Percentiles rank a stretch among this genome's conserved stretches.
These are phyloP conservation scores for Cacatua alba DNA, from an alignment of 2,113 vertebrate species.

Conservation along the genomic window DNA sequence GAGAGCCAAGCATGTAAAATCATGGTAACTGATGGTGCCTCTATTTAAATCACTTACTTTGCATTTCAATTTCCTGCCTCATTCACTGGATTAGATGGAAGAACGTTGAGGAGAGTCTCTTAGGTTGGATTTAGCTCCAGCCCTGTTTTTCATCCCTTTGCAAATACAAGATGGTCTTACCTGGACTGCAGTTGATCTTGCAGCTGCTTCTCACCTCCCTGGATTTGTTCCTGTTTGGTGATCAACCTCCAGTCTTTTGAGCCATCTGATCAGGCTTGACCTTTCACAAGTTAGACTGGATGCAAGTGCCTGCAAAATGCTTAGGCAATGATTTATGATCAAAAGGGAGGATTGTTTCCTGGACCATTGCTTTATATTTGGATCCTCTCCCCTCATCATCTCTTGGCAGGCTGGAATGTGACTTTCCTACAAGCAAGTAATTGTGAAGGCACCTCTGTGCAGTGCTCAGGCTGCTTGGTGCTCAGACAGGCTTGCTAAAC, in stretches of 20 bases:
- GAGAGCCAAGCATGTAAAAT: neutral
- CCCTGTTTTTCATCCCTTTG: slow-evolving; percentile 15
- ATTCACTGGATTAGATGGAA: neutral
- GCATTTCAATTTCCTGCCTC: slow-evolving; percentile 4
- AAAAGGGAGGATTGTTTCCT: neutral
- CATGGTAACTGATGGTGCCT: neutral
- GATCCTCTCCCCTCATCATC: neutral
- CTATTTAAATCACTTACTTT: neutral
- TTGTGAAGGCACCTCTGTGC: neutral
- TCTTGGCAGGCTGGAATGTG: neutral
- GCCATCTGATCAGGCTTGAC: slow-evolving; percentile 31
- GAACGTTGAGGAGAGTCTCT: neutral
- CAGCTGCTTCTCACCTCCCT: neutral
- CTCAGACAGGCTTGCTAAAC: neutral
- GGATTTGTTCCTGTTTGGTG: neutral
- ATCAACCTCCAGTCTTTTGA: neutral
- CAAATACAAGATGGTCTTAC: neutral
- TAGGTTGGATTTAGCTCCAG: slow-evolving; percentile 43
- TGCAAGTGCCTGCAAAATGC: neutral
- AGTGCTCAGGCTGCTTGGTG: neutral
- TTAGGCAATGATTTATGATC: neutral
- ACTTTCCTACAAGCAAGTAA: neutral
- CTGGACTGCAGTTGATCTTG: neutral
- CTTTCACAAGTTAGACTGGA: neutral
- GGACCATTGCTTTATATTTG: neutral